A percentile compares a stretch with the other conserved stretches of the same genome.
Conservation (phyloP, 2,113 vertebrate species). For the Datnioides undecimradiatus region DNA sequence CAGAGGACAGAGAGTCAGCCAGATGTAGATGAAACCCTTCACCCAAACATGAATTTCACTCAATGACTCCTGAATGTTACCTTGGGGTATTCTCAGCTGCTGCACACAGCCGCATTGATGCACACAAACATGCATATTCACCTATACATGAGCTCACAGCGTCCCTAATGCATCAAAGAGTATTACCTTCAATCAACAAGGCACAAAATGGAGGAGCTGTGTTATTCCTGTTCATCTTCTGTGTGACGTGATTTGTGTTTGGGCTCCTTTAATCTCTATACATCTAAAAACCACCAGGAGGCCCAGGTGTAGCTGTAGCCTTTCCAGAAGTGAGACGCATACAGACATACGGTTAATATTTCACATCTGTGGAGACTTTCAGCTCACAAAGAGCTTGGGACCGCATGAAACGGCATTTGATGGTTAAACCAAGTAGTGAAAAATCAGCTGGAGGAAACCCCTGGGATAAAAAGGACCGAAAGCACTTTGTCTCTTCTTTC, state of each 20-base stretch:
- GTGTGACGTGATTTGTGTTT: slow-evolving; percentile 30
- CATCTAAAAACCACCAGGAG: slow-evolving; percentile 34
- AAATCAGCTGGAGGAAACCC: slow-evolving; percentile 59
- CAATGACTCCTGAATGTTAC: neutral
- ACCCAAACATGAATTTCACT: neutral
- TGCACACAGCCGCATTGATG: neutral
- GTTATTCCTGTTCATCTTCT: slow-evolving; percentile 10
- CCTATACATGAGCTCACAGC: slow-evolving; percentile 1
- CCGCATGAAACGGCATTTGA: slow-evolving; percentile 67
- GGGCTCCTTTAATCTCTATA: slow-evolving; percentile 53
- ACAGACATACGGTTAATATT: slow-evolving; percentile 61
- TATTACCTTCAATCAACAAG: slow-evolving; percentile 25
- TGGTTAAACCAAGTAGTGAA: slow-evolving; percentile 59
- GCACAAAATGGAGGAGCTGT: neutral
- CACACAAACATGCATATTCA: slow-evolving; percentile 12
- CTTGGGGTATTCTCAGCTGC: neutral
- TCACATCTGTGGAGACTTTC: slow-evolving; percentile 57
- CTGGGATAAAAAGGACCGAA: slow-evolving; percentile 41
- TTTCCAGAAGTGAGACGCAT: slow-evolving; percentile 40
- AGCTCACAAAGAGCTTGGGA: slow-evolving; percentile 36
- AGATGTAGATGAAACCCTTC: slow-evolving; percentile 3
- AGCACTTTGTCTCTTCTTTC: slow-evolving; percentile 30
- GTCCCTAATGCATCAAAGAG: slow-evolving; percentile 53
- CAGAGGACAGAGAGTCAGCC: slow-evolving; percentile 19
- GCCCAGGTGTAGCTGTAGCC: slow-evolving; percentile 25